These are phyloP conservation scores for Lepidostoma basale DNA, from an alignment of 1,140 invertebrate genomes.

Conservation along the genomic window DNA sequence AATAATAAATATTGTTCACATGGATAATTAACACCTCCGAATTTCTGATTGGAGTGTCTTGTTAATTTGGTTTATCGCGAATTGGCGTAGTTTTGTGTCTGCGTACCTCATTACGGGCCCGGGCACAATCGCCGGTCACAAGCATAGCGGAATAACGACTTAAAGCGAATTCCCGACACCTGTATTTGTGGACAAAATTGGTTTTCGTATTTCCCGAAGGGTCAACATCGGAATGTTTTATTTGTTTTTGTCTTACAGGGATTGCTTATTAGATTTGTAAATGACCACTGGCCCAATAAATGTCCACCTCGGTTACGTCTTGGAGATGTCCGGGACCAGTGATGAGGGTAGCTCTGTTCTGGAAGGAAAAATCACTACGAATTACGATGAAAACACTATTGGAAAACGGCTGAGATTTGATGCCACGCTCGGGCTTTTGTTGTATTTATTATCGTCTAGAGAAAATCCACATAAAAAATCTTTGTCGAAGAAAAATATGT, in stretches of 20 bases:
- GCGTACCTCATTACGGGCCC: too few species aligned
- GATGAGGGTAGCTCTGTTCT: conserved; percentile 12
- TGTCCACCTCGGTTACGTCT: conserved; percentile 23
- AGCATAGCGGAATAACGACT: too few species aligned
- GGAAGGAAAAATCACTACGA: conserved; percentile 10
- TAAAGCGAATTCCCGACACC: conserved; percentile 3
- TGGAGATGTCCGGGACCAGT: conserved; percentile 10
- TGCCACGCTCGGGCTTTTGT: neutral
- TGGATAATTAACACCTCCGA: too few species aligned
- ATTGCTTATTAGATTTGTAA: conserved; percentile 31
- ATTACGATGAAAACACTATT: neutral
- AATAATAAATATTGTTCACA: too few species aligned
- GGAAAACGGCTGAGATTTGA: neutral
- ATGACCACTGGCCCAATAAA: conserved; percentile 22
- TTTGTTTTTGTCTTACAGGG: conserved; percentile 16
- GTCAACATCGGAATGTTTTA: conserved; percentile 11
- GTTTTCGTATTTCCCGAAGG: neutral
- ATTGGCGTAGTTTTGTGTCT: too few species aligned
- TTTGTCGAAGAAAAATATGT: too few species aligned
- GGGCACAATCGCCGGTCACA: too few species aligned
- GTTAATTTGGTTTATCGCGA: too few species aligned
- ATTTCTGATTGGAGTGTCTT: too few species aligned
- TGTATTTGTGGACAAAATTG: conserved; percentile 5
- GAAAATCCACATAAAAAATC: too few species aligned
- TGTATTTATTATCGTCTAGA: too few species aligned